Conservation (phyloP, 2,888 invertebrate genomes). For the Himalopsyche tibetana region DNA sequence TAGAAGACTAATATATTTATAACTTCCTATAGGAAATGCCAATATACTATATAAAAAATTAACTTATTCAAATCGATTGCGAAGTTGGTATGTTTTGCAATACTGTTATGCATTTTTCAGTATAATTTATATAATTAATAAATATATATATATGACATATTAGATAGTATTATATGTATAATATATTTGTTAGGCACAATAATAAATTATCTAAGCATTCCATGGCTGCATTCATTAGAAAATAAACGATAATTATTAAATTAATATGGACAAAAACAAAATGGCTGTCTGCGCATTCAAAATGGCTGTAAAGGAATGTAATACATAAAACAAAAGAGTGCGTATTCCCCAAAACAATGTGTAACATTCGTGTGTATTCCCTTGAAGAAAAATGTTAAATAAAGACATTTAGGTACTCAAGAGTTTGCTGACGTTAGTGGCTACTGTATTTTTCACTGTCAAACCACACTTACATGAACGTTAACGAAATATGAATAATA, state of each 20-base stretch:
- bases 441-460: not conserved
- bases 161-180: not conserved
- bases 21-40: no score
- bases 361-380: constrained; percentile 17
- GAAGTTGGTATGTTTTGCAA: not conserved
- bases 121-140: not conserved
- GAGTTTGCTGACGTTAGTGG: not conserved
- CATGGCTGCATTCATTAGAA: constrained; percentile 38
- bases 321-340: constrained; percentile 18
- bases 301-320: constrained; percentile 43
- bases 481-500: no score
- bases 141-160: not conserved
- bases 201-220: constrained; percentile 29
- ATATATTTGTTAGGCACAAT: constrained; percentile 35
- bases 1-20: no score
- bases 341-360: constrained; percentile 6
- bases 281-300: constrained; percentile 43
- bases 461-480: constrained; percentile 2
- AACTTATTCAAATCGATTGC: not conserved
- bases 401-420: constrained; percentile 11
- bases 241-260: constrained; percentile 31
- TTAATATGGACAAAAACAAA: constrained; percentile 35
- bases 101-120: not conserved
- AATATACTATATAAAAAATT: no score
- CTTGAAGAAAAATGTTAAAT: constrained; percentile 28